These are phyloP conservation scores for Pollenia angustigena DNA, from an alignment of 2,888 invertebrate genomes.

Conservation along the genomic window DNA sequence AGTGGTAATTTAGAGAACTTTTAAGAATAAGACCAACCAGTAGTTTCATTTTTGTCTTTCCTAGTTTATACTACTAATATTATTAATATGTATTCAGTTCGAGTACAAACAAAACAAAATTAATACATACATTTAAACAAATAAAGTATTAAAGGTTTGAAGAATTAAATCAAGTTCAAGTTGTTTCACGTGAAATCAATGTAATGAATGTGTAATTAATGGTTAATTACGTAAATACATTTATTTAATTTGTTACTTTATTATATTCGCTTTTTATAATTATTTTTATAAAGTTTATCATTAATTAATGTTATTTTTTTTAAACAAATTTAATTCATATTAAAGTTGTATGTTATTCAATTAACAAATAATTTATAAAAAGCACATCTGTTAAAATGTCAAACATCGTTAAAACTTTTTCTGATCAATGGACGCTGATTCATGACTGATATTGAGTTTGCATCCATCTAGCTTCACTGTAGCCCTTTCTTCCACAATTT, in stretches of 20 bases:
- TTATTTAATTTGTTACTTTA: conserved; percentile 20
- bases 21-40: neutral
- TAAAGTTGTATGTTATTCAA: neutral
- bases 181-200: conserved; percentile 41
- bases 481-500: too few species aligned
- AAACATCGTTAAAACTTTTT: too few species aligned
- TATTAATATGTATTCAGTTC: neutral
- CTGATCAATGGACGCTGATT: too few species aligned
- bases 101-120: neutral
- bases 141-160: neutral
- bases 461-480: too few species aligned
- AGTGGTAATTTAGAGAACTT: neutral
- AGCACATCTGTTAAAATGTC: too few species aligned
- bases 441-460: too few species aligned
- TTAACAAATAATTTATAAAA: too few species aligned
- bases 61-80: conserved; percentile 23
- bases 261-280: neutral
- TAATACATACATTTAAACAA: neutral
- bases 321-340: too few species aligned
- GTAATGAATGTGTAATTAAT: neutral
- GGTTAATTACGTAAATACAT: neutral
- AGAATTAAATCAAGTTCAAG: conserved; percentile 49
- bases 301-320: too few species aligned
- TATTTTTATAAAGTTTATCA: neutral
- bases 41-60: conserved; percentile 30